phyloP scores from a whole-genome alignment of 35 echinoderm and acorn worm species.

The Eucidaris tribuloides region DNA sequence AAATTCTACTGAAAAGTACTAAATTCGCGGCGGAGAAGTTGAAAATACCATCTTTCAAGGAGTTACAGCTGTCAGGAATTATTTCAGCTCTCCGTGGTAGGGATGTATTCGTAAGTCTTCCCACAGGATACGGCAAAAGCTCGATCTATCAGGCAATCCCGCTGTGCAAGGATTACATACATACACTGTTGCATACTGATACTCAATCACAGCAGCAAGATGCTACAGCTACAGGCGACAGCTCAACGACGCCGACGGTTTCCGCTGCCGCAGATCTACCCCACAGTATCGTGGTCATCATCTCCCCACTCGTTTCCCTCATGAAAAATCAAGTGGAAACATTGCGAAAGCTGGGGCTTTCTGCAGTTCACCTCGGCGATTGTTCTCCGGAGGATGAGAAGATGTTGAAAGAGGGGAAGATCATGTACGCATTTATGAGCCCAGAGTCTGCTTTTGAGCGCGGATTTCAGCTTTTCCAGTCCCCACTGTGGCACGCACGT shows the following conservation, averaged over 20 bases:
- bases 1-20: background rate
- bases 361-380: conserved; percentile 5
- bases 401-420: background rate
- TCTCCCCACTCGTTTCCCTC: conserved; percentile 15
- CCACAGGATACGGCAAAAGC: conserved; percentile 16
- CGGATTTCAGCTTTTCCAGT: background rate
- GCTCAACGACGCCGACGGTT: background rate
- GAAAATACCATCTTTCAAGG: no score
- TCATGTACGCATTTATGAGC: conserved; percentile 7
- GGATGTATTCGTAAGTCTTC: background rate
- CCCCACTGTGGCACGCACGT: no score
- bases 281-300: background rate
- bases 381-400: background rate
- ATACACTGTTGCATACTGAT: background rate
- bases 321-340: background rate
- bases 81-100: background rate
- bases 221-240: background rate
- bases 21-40: background rate
- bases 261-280: background rate
- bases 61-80: no score
- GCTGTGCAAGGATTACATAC: background rate
- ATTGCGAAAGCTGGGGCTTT: background rate
- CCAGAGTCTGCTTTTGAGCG: conserved; percentile 7
- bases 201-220: background rate
- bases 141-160: background rate